Percentiles rank a stretch among this genome's conserved stretches.
These are phyloP conservation scores for Pemphredon lugubris DNA, from an alignment of 2,888 invertebrate genomes.

Conservation along the genomic window DNA sequence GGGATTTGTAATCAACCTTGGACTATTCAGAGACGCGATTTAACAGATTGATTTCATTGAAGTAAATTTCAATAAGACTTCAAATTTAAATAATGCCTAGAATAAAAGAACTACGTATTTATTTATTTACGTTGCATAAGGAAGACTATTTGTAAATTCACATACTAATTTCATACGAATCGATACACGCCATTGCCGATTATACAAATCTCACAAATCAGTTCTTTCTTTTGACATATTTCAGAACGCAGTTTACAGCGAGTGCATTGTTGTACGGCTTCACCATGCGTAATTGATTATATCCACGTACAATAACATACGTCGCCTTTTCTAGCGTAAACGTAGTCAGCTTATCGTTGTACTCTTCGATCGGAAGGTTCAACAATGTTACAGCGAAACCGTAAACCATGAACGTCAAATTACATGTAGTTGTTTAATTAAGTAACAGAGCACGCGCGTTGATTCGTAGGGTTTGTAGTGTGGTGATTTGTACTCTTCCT, in stretches of 20 bases:
- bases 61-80: slow-evolving; percentile 6
- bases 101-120: slow-evolving; percentile 20
- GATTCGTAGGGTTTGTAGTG: too few relatives aligned
- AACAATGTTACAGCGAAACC: too few relatives aligned
- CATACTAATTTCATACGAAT: slow-evolving; percentile 11
- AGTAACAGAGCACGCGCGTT: too few relatives aligned
- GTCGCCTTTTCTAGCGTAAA: too few relatives aligned
- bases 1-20: slow-evolving; percentile 27
- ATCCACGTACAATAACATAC: too few relatives aligned
- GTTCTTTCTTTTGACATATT: slow-evolving; percentile 5
- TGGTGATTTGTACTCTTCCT: too few relatives aligned
- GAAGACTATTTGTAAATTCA: slow-evolving; percentile 34
- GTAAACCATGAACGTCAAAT: too few relatives aligned
- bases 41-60: slow-evolving; percentile 22
- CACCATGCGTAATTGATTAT: too few relatives aligned
- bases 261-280: too few relatives aligned
- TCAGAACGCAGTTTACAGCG: not conserved
- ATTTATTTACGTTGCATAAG: slow-evolving; percentile 23
- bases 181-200: slow-evolving; percentile 18
- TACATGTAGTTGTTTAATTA: too few relatives aligned
- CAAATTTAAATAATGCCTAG: slow-evolving; percentile 4
- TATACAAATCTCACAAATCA: slow-evolving; percentile 12
- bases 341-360: too few relatives aligned
- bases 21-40: slow-evolving; percentile 17
- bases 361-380: too few relatives aligned